Evolutionary conservation across 1,140 invertebrate genomes (phyloP), one percentile per base, ranked within the genome.

Genomic region (Zaprionus camerounensis): DNA sequence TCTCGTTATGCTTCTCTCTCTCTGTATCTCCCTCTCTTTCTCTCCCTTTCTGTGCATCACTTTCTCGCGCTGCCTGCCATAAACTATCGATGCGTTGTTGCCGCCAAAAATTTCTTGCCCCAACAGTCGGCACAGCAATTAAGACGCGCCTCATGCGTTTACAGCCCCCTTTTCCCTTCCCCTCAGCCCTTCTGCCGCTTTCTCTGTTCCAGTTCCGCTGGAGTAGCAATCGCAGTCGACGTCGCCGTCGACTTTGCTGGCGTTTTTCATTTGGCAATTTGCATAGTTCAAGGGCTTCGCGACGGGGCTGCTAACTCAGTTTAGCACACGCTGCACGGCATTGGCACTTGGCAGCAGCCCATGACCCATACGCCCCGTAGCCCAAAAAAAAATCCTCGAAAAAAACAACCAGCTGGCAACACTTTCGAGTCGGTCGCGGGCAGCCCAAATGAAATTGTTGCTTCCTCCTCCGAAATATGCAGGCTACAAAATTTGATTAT

Each of bases 221-320:
- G 20, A 13, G 46, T 22, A 22, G 46, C 44, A 20, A 41, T 41
- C 38, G 38, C 63, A 15, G 36, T 34, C 51, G 31, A 31, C 13
- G 51, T 46, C 28, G 64, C 65, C 58, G 58, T 76, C 68, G 46
- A 76, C 59, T 59, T 76, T 57, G 66, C 53, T 71, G 77, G 61
- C 78, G 75, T 80, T 80, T 76, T 87, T 88, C 81, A 74, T 88
- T 79, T 79, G 62, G 28, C 79, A 87, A 90, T 87, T 87, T 90
- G 78, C 84, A 90, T 87, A 87, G 84, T 87, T 87, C 84, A 87
- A 87, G 84, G 84, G 69, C 81, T 83, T 59, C 58, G 53, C 61
- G 41, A 58, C 68, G 51, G 38, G 31, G 76, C 63, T 57, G 26
- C 80, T 78, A 84, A 81, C 84, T 71, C 77, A 59, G 73, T 82